Base-by-base conservation (phyloP, 2,797 vertebrate genomes). In the Pogonophryne albipinna region DNA sequence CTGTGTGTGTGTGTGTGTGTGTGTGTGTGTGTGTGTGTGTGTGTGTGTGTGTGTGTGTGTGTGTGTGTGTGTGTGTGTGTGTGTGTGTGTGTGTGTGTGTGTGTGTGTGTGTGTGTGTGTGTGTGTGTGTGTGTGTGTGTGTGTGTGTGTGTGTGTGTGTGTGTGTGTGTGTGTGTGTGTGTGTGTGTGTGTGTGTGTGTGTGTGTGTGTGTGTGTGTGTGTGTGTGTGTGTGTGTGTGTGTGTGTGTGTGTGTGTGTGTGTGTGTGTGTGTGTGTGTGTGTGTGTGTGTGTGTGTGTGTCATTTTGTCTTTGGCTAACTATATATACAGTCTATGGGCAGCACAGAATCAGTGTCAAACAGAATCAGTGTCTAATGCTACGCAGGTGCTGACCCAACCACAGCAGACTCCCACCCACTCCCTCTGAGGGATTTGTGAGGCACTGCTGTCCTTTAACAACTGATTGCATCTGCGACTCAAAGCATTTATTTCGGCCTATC, bases 361-460 rank as follows among this genome's bases (percentile, higher is more conserved):
- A 53, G 62, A 27, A 27, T 27, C 34, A 38, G 53, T 46, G 61
- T 53, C 45, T 14, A 14, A 27, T 38, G 47, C 50, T 45, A 17
- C 38, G 27, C 13, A 1, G 64, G 49, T 9, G n/a, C 65, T 88
- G 84, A 87, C 79, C 83, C 61, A 74, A 47, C 52, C 68, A 60
- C 78, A 74, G 71, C 60, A 65, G 51, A 73, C 23, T 3, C 47
- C 74, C 6, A 23, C 47, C 59, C 17, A 59, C 77, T 57, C 52
- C 75, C 53, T 46, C 76, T 70, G 74, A 87, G 70, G 78, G 84
- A 87, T 87, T 89, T 91, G 85, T 23, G 52, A 81, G 56, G 66
- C 78, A 50, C 9, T 8, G 62, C 78, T 76, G 88, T 91, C 88
- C 80, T 86, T 90, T 84, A 87, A 81, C 85, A 87, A 88, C 79